Base-by-base conservation (phyloP, 2,113 vertebrate genomes). In the Oxygymnocypris stewartii region DNA sequence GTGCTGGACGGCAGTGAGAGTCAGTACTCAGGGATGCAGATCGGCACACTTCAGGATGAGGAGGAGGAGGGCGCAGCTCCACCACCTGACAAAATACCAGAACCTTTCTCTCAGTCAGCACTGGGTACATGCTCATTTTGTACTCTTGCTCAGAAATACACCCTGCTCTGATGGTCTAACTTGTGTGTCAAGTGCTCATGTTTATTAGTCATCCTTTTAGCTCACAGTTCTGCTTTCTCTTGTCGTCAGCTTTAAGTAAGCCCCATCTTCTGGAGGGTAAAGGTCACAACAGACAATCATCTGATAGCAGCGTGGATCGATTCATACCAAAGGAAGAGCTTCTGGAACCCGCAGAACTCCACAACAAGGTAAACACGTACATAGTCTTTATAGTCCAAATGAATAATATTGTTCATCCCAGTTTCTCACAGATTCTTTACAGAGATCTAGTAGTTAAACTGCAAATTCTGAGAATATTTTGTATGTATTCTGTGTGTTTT, bases 1-100 rank as follows among this genome's bases (percentile, higher is more conserved):
- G 97, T 98, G 47, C 91, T 99, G 78, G 98, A 99, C 20, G 95
- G 97, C 75, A 93, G 95, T 35, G 97, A 99, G 82, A 96, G 95
- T 91, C 98, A 97, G 86, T 97, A 96, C 90, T 96, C 95, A 10
- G 97, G 96, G 80, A 94, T 97, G 96, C 97, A 97, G 47, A 96
- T 96, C 0, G 96, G 96, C 57, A 97, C 95, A 23, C 92, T 96
- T 0, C 97, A 96, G 89, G 97, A 99, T 84, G 97, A 97, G 49
- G 97, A 97, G 67, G 97, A 99, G 85, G 97, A 97, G 82, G 91
- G 92, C 40, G 23, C 92, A 0, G 93, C 91, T 13, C 11, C 93
- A 54, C 92, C 95, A 10, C 84, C 93, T 37, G 93, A 93, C 44
- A 93, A 93, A 77, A 86, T 88, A n/a, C 28, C 89, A 51, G 96